Percentiles rank a stretch among this genome's conserved stretches.
These are phyloP conservation scores for Leptopilina clavipes DNA, from an alignment of 1,140 invertebrate genomes.

Conservation along the genomic window DNA sequence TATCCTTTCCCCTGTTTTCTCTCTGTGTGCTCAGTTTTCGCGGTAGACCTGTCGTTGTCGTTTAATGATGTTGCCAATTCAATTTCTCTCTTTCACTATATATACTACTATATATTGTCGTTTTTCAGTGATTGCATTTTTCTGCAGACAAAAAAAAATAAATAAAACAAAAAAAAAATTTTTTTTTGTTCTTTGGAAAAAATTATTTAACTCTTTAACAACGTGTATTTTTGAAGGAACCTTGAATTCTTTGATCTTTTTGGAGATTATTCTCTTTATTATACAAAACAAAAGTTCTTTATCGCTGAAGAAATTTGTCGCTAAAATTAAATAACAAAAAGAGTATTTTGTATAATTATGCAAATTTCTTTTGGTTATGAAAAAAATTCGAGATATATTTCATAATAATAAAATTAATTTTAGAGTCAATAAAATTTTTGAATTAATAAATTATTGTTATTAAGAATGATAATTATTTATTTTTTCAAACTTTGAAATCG, in stretches of 20 bases:
- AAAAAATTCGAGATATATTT: no score
- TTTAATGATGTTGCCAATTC: slow-evolving; percentile 60
- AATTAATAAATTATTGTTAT: no score
- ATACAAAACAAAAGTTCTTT: slow-evolving; percentile 21
- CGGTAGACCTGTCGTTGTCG: slow-evolving; percentile 35
- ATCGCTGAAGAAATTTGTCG: background rate
- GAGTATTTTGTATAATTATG: background rate
- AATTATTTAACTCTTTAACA: no score
- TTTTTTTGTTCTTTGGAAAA: no score
- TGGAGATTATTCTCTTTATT: slow-evolving; percentile 5
- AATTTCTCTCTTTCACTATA: slow-evolving; percentile 44
- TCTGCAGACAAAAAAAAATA: no score
- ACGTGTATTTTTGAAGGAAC: no score
- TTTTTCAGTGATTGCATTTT: background rate
- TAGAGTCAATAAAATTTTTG: no score
- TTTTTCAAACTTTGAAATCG: no score
- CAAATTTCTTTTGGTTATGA: background rate
- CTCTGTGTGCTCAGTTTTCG: slow-evolving; percentile 47
- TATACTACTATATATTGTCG: background rate
- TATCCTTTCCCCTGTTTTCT: slow-evolving; percentile 41
- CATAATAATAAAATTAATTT: no score
- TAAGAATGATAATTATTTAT: no score
- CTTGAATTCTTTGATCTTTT: background rate
- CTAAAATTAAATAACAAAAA: background rate
- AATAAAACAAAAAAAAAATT: no score